A percentile compares a stretch with the other conserved stretches of the same genome.
These are phyloP conservation scores for Epiblema foenella DNA, from an alignment of 2,888 invertebrate species.

Conservation along the genomic window DNA sequence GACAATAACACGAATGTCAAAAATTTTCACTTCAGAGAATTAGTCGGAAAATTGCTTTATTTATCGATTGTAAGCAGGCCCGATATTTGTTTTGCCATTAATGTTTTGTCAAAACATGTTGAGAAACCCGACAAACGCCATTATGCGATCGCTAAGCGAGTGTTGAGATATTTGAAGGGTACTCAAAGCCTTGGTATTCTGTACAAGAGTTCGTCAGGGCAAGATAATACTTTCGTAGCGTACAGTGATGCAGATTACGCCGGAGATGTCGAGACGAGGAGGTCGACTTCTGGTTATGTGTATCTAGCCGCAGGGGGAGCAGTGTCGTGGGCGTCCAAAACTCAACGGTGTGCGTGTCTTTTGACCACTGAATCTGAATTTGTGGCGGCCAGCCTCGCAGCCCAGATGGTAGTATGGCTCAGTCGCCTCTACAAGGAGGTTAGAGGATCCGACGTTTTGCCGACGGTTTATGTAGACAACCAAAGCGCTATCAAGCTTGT, in stretches of 20 bases:
- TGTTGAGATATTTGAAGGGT: too few species aligned
- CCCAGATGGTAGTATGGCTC: too few species aligned
- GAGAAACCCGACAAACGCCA: slow-evolving; percentile 5
- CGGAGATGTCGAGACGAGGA: neutral
- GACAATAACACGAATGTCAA: neutral
- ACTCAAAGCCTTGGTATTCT: too few species aligned
- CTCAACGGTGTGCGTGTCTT: neutral
- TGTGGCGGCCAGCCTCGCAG: slow-evolving; percentile 5
- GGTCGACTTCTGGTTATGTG: neutral
- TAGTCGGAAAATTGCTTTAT: too few species aligned
- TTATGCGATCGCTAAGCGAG: neutral
- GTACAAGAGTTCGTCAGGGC: too few species aligned
- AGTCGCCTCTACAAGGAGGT: too few species aligned
- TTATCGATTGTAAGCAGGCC: neutral
- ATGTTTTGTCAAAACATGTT: slow-evolving; percentile 4
- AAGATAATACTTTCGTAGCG: too few species aligned
- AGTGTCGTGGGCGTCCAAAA: neutral
- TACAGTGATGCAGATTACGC: neutral
- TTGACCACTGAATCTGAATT: neutral
- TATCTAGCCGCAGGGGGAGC: slow-evolving; percentile 1
- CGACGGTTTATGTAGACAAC: too few species aligned
- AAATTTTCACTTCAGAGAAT: too few species aligned
- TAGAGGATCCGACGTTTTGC: too few species aligned
- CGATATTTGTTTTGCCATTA: neutral
- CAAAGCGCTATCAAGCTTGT: too few species aligned